phyloP scores from a whole-genome alignment of 2,113 vertebrate species.

The Tragulus kanchil region DNA sequence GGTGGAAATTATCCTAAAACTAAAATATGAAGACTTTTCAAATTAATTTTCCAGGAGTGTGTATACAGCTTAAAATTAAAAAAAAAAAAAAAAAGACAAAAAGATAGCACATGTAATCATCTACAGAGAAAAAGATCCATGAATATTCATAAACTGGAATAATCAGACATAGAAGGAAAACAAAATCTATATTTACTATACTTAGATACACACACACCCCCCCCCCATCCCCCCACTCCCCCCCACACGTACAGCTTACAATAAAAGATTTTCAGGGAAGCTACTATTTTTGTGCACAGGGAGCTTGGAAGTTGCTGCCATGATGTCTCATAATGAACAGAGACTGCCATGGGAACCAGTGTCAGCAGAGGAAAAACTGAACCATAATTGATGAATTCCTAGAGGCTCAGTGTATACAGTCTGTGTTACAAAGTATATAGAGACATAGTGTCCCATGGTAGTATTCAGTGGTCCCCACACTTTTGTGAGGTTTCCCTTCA shows the following conservation, averaged over 20 bases:
- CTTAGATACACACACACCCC: neutral
- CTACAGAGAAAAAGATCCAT: neutral
- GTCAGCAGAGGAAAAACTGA: neutral
- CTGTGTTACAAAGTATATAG: neutral
- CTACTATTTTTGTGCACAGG: neutral
- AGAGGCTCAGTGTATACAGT: neutral
- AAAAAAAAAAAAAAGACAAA: neutral
- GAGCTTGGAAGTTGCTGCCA: neutral
- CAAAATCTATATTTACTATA: neutral
- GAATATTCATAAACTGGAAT: neutral
- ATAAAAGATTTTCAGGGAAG: neutral
- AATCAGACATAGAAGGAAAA: neutral
- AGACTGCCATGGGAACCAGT: neutral
- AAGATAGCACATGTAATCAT: neutral
- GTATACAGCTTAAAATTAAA: neutral
- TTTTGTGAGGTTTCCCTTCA: neutral
- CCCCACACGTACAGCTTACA: neutral
- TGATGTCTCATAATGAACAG: too few species aligned
- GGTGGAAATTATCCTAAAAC: conserved; percentile 6
- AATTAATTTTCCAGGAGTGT: conserved; percentile 41
- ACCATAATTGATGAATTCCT: neutral
- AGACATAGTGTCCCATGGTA: too few species aligned
- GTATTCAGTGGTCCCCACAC: neutral
- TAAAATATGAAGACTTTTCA: neutral
- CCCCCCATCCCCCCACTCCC: too few species aligned